Evolutionary conservation across 2,888 invertebrate species (phyloP).

Genomic region (Acanthosoma haemorrhoidale): DNA sequence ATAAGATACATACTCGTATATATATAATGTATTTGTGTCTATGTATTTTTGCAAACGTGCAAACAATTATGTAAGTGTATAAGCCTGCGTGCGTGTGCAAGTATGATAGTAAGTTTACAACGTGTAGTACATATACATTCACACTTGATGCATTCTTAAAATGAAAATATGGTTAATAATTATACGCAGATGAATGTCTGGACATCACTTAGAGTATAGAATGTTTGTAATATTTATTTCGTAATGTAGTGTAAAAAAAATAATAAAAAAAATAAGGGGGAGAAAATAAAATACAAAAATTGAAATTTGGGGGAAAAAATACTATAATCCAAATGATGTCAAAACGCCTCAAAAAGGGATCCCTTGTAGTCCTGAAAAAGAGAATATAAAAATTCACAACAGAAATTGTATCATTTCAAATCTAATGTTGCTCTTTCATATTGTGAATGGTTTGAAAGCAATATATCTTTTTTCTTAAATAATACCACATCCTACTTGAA

Average conservation of each 20-base stretch:
- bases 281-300: constrained; percentile 30
- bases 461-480: not conserved
- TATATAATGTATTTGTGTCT: not conserved
- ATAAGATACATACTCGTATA: too few relatives aligned
- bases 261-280: not conserved
- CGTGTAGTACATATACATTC: not conserved
- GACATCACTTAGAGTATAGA: constrained; percentile 39
- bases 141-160: constrained; percentile 8
- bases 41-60: constrained; percentile 4
- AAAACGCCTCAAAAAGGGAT: constrained; percentile 38
- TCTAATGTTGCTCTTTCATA: not conserved
- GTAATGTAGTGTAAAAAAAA: constrained; percentile 32
- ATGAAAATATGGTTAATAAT: not conserved
- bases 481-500: too few relatives aligned
- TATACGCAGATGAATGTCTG: constrained; percentile 28
- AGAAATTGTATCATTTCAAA: not conserved
- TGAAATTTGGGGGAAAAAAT: constrained; percentile 31
- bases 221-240: constrained; percentile 33
- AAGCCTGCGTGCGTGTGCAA: not conserved
- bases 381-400: constrained; percentile 3
- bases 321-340: constrained; percentile 39
- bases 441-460: not conserved
- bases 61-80: not conserved
- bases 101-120: not conserved
- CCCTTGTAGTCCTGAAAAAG: constrained; percentile 23